Evolutionary conservation across 2,113 vertebrate species (phyloP), one percentile per base, ranked within the genome.

Genomic region (Galbula dea): DNA sequence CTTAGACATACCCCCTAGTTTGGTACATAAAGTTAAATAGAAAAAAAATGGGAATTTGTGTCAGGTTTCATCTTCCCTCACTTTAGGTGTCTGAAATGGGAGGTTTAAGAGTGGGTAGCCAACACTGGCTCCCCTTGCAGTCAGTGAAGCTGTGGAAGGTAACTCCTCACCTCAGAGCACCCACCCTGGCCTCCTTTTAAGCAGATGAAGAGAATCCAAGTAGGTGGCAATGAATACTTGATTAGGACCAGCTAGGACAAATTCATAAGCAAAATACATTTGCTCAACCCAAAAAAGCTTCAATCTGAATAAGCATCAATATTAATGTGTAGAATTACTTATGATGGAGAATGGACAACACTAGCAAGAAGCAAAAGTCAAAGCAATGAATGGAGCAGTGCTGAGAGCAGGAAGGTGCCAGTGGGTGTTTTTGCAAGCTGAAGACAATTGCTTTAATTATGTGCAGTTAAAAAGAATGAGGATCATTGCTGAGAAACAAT

Each of bases 361-460:
- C 36, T 76, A 73, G 6, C 5, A 12, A 93, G 54, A 71, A 79
- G 39, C 37, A 54, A 74, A 71, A 89, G 36, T 45, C 73, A 57
- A 69, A 72, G 41, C 7, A 23, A 77, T 68, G n/a, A 73, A 72
- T 15, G n/a, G 43, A 75, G 52, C 1, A 2, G 27, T 26, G 62
- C 49, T 71, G 69, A 65, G n/a, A 75, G 66, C 18, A 58, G 41
- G 21, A 69, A 88, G 41, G 32, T 73, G 51, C 34, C 46, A 65
- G 29, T 54, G 34, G 22, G 29, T 83, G 32, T 88, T 58, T 91
- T 49, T 83, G 4, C 49, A 80, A 54, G 32, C 74, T 94, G n/a
- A 85, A 92, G 74, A 67, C 29, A 88, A 72, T 51, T 85, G 43
- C 3, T 92, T 90, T 89, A 92, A 82, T 94, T 86, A 43, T 41